Evolutionary conservation across 2,797 vertebrate genomes (phyloP).

Genomic region (Varecia variegata): DNA sequence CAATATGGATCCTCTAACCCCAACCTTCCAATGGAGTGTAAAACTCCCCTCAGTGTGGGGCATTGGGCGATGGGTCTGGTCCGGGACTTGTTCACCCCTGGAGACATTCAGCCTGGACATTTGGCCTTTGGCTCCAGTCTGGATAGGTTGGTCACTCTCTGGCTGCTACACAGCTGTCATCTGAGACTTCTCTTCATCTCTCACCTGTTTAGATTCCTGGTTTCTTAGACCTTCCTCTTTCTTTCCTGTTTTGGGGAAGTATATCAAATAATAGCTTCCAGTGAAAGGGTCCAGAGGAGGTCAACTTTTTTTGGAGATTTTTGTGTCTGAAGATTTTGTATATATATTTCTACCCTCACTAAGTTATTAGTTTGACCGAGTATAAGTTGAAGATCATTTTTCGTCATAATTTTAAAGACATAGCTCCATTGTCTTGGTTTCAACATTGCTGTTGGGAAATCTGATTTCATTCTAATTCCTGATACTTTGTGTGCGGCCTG

Average conservation of each 20-base stretch:
- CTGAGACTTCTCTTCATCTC: not conserved
- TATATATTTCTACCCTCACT: not conserved
- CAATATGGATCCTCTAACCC: not conserved
- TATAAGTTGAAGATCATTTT: not conserved
- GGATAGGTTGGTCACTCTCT: not conserved
- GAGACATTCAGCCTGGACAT: not conserved
- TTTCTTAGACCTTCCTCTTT: not conserved
- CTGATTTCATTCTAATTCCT: not conserved
- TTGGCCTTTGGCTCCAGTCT: not conserved
- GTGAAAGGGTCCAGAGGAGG: not conserved
- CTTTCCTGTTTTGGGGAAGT: not conserved
- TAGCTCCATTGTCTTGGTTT: not conserved
- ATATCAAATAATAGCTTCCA: not conserved
- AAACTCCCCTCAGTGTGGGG: not conserved
- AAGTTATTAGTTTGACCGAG: not conserved
- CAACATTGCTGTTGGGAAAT: not conserved
- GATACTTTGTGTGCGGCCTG: not conserved
- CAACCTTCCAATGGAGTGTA: not conserved
- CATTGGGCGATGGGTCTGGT: not conserved
- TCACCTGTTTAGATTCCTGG: not conserved
- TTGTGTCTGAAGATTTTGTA: not conserved
- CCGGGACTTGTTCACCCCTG: not conserved
- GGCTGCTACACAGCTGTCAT: not conserved
- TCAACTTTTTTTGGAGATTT: not conserved
- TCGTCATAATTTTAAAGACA: not conserved